Evolutionary conservation across 1,140 invertebrate genomes (phyloP).

Genomic region (Pseudomyrmex flavicornis): DNA sequence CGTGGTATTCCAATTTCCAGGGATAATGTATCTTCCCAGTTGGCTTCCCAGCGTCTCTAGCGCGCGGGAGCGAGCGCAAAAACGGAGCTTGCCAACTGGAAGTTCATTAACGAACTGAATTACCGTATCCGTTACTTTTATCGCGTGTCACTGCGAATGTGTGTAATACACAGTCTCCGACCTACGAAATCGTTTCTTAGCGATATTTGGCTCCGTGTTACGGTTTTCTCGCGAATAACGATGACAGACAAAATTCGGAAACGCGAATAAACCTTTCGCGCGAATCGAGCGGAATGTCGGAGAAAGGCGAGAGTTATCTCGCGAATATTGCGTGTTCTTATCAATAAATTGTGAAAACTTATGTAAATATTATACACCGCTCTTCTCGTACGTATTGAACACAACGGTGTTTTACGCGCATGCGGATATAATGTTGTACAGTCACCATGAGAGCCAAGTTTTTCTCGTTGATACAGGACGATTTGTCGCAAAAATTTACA

Average conservation of each 20-base stretch:
- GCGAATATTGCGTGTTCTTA: background rate
- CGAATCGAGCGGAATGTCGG: constrained; percentile 6
- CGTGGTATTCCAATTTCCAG: constrained; percentile 72
- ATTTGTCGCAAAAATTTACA: too few species aligned
- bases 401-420: too few species aligned
- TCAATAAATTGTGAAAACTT: too few species aligned
- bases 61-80: constrained; percentile 48
- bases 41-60: constrained; percentile 58
- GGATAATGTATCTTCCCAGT: constrained; percentile 71
- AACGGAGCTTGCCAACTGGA: constrained; percentile 74
- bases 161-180: constrained; percentile 47
- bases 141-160: constrained; percentile 66
- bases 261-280: background rate
- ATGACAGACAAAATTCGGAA: constrained; percentile 62
- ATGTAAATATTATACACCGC: too few species aligned
- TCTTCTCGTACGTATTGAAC: too few species aligned
- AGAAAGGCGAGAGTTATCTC: background rate
- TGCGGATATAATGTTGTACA: too few species aligned
- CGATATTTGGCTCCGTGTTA: constrained; percentile 68
- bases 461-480: too few species aligned
- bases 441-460: too few species aligned
- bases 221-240: constrained; percentile 44
- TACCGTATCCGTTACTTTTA: constrained; percentile 80
- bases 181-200: constrained; percentile 68
- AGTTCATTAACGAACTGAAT: constrained; percentile 79